phyloP scores from a whole-genome alignment of 2,113 vertebrate genomes.

The Salminus brasiliensis region DNA sequence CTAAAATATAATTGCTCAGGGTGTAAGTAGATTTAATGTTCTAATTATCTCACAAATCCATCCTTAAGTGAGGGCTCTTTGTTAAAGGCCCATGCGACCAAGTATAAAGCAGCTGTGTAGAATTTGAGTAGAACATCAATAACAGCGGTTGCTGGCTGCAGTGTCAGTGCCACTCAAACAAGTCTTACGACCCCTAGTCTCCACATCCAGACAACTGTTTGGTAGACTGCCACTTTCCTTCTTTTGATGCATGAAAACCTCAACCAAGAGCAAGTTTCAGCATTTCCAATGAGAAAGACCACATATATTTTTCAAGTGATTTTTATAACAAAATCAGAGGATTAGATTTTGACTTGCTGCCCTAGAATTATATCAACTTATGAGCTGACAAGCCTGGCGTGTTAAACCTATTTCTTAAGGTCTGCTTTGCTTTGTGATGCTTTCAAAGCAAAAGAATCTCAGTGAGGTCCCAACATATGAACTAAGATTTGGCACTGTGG shows the following conservation, averaged over 20 bases:
- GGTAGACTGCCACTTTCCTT: not conserved
- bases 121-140: not conserved
- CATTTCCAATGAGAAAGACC: slow-evolving; percentile 29
- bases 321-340: slow-evolving; percentile 17
- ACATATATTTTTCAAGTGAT: not conserved
- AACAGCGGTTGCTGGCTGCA: not conserved
- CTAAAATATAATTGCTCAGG: not conserved
- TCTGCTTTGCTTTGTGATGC: slow-evolving; percentile 8
- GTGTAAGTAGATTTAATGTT: not conserved
- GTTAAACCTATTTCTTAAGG: not conserved
- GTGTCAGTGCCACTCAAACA: not conserved
- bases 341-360: slow-evolving; percentile 1
- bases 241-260: not conserved
- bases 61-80: not conserved
- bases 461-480: not conserved
- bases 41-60: not conserved
- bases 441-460: not conserved
- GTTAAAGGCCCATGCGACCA: not conserved
- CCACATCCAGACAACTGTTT: slow-evolving; percentile 11
- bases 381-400: slow-evolving; percentile 13
- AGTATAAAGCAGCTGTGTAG: not conserved
- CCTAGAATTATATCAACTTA: slow-evolving; percentile 14
- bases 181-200: not conserved
- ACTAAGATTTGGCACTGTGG: not conserved
- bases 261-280: slow-evolving; percentile 17